These are phyloP conservation scores for Leptinotarsa peninsularis DNA, from an alignment of 2,888 invertebrate genomes.

Conservation along the genomic window DNA sequence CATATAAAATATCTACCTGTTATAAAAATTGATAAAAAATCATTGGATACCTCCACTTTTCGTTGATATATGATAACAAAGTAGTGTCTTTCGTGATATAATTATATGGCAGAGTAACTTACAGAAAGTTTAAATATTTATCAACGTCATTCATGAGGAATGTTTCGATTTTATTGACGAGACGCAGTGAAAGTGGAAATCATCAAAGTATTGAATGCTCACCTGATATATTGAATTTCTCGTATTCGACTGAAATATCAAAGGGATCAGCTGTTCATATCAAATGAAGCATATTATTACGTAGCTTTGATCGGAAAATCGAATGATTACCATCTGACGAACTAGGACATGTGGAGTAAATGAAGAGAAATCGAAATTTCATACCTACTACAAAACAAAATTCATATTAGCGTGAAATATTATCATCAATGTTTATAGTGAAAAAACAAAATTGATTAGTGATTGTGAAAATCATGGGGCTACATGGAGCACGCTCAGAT, in stretches of 20 bases:
- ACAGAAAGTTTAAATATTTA: too few relatives aligned
- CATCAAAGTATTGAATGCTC: not conserved
- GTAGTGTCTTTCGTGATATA: too few relatives aligned
- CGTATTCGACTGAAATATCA: not conserved
- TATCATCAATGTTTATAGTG: not conserved
- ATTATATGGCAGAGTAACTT: too few relatives aligned
- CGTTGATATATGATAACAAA: too few relatives aligned
- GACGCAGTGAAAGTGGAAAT: not conserved
- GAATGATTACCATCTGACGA: not conserved
- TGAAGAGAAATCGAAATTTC: not conserved
- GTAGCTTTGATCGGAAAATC: not conserved
- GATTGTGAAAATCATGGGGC: not conserved
- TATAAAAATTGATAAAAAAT: too few relatives aligned
- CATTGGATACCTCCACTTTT: too few relatives aligned
- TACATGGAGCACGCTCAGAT: not conserved
- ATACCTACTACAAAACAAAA: too few relatives aligned
- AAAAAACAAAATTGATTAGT: not conserved
- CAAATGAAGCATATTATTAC: not conserved
- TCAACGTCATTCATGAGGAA: not conserved
- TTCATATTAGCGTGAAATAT: not conserved
- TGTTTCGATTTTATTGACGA: not conserved
- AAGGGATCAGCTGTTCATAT: not conserved
- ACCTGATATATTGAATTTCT: not conserved
- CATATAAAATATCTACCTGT: too few relatives aligned
- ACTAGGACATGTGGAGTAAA: not conserved